Percentiles rank a stretch among this genome's conserved stretches.
phyloP scores from a whole-genome alignment of 2,888 invertebrate species.

The Drosophila pegasa region DNA sequence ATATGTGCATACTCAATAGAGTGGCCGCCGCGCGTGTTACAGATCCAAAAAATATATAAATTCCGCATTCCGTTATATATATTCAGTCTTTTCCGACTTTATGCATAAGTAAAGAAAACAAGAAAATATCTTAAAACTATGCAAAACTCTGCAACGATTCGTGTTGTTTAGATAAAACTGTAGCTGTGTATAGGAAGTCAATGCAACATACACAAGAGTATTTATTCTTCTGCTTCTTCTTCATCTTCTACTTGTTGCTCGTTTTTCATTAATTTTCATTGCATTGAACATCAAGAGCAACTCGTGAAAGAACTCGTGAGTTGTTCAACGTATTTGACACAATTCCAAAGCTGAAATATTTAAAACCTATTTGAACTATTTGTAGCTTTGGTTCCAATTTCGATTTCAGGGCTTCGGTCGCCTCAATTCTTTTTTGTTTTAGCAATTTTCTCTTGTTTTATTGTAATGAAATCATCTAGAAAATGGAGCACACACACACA shows the following conservation, averaged over 20 bases:
- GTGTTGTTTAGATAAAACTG: slow-evolving; percentile 28
- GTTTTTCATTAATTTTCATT: slow-evolving; percentile 14
- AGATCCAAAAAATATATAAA: slow-evolving; percentile 45
- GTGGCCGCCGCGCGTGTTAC: slow-evolving; percentile 61
- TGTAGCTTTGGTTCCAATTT: slow-evolving; percentile 64
- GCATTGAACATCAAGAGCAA: slow-evolving; percentile 52
- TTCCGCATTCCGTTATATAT: slow-evolving; percentile 15
- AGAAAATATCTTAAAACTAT: slow-evolving; percentile 20
- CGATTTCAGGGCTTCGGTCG: background rate
- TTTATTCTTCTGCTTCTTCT: slow-evolving; percentile 1
- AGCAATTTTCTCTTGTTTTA: slow-evolving; percentile 24
- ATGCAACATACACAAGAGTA: slow-evolving; percentile 10
- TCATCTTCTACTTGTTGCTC: background rate
- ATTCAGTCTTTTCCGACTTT: slow-evolving; percentile 13
- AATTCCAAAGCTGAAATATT: slow-evolving; percentile 45
- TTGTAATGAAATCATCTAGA: slow-evolving; percentile 59
- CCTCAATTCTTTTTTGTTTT: slow-evolving; percentile 1
- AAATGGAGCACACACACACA: slow-evolving; percentile 53
- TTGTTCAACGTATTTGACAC: slow-evolving; percentile 33
- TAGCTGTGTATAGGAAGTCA: slow-evolving; percentile 22
- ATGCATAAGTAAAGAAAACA: slow-evolving; percentile 26
- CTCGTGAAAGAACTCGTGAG: slow-evolving; percentile 41
- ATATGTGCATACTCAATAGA: slow-evolving; percentile 15
- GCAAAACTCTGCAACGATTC: slow-evolving; percentile 38
- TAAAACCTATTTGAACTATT: slow-evolving; percentile 62